A percentile compares a stretch with the other conserved stretches of the same genome.
These are phyloP conservation scores for Plecotus auritus DNA, from an alignment of 2,113 vertebrate genomes.

Conservation along the genomic window DNA sequence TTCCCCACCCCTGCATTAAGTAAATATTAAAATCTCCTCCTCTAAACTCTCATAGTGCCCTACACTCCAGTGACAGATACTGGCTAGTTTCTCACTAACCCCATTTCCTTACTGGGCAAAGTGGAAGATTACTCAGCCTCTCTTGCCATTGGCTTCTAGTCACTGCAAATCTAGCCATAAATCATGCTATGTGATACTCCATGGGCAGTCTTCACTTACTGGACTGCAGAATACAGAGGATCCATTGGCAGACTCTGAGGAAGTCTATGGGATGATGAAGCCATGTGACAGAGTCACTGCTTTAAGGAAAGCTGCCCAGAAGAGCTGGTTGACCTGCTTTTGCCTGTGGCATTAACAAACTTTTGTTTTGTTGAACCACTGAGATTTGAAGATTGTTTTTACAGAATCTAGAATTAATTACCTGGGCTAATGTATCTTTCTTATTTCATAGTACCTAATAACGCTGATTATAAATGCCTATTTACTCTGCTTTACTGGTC, in stretches of 20 bases:
- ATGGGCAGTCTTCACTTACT: neutral
- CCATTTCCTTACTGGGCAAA: neutral
- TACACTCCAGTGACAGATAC: neutral
- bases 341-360: neutral
- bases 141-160: neutral
- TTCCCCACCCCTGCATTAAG: neutral
- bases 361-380: neutral
- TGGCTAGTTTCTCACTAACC: neutral
- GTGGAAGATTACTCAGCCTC: neutral
- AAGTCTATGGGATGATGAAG: neutral
- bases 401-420: slow-evolving; percentile 1
- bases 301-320: neutral
- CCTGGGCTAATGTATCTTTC: neutral
- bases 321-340: neutral
- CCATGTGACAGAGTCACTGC: neutral
- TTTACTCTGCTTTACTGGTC: neutral
- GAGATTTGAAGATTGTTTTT: neutral
- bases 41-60: neutral
- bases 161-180: neutral
- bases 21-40: neutral
- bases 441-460: neutral
- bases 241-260: neutral
- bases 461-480: neutral
- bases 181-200: neutral
- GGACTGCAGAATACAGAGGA: neutral